phyloP scores from a whole-genome alignment of 2,888 invertebrate species.

The Thyatira batis region DNA sequence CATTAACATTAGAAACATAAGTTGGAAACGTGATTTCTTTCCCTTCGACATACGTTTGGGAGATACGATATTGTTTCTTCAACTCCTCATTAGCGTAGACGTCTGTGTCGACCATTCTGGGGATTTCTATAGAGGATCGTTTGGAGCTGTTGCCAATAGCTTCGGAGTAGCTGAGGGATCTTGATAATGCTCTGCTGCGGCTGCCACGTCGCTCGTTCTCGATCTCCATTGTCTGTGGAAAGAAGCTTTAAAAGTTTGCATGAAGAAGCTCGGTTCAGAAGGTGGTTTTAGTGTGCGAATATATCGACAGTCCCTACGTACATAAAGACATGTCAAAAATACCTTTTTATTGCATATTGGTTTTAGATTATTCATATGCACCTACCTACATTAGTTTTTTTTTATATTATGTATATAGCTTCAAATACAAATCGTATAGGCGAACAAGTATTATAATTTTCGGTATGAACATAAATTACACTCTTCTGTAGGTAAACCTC shows the following conservation, averaged over 20 bases:
- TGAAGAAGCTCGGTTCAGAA: no score
- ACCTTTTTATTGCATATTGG: no score
- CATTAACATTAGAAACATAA: slow-evolving; percentile 41
- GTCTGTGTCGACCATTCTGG: slow-evolving; percentile 62
- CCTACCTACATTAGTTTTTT: not conserved
- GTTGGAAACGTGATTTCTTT: slow-evolving; percentile 66
- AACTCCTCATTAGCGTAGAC: slow-evolving; percentile 73
- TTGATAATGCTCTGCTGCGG: slow-evolving; percentile 56
- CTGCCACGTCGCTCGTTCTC: slow-evolving; percentile 55
- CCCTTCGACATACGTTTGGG: slow-evolving; percentile 74
- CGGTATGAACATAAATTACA: no score
- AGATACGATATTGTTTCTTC: slow-evolving; percentile 70
- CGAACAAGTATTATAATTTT: no score
- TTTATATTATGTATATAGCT: not conserved
- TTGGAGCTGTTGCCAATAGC: slow-evolving; percentile 66
- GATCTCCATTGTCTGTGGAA: slow-evolving; percentile 28
- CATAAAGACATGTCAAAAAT: no score
- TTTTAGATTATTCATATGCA: no score
- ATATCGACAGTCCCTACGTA: not conserved
- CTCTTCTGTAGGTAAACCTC: no score
- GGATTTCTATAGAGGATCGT: slow-evolving; percentile 70
- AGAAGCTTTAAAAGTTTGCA: not conserved
- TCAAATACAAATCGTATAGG: no score
- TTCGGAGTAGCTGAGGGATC: slow-evolving; percentile 73
- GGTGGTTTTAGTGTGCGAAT: no score